phyloP scores from a whole-genome alignment of 1,140 invertebrate species.

The Schlechtendalia chinensis region DNA sequence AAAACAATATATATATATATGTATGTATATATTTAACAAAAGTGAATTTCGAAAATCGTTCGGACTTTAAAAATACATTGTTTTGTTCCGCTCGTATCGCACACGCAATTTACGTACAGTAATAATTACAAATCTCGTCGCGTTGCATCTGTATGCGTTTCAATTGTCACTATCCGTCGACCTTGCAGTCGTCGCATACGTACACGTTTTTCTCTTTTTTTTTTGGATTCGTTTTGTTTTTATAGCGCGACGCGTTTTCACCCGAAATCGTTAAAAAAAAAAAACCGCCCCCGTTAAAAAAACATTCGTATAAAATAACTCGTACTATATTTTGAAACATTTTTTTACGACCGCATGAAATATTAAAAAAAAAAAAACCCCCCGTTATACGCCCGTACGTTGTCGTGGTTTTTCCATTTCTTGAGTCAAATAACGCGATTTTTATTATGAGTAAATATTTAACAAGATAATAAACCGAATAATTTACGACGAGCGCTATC shows the following conservation, averaged over 20 bases:
- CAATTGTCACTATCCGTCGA: too few species aligned
- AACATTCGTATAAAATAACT: neutral
- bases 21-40: too few species aligned
- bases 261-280: conserved; percentile 21
- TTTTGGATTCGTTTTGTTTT: neutral
- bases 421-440: neutral
- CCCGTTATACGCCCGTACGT: neutral
- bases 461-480: conserved; percentile 13
- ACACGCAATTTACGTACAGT: too few species aligned
- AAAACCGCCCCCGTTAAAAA: neutral
- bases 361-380: neutral
- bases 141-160: too few species aligned
- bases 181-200: too few species aligned
- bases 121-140: too few species aligned
- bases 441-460: conserved; percentile 3
- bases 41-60: too few species aligned
- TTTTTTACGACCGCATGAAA: conserved; percentile 9
- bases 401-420: neutral
- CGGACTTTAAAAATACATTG: too few species aligned
- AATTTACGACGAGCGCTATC: neutral
- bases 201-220: neutral
- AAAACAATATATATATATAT: too few species aligned
- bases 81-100: too few species aligned
- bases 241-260: neutral
- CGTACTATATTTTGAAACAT: neutral